phyloP scores from a whole-genome alignment of 2,888 invertebrate species.

The Agrotis clavis region DNA sequence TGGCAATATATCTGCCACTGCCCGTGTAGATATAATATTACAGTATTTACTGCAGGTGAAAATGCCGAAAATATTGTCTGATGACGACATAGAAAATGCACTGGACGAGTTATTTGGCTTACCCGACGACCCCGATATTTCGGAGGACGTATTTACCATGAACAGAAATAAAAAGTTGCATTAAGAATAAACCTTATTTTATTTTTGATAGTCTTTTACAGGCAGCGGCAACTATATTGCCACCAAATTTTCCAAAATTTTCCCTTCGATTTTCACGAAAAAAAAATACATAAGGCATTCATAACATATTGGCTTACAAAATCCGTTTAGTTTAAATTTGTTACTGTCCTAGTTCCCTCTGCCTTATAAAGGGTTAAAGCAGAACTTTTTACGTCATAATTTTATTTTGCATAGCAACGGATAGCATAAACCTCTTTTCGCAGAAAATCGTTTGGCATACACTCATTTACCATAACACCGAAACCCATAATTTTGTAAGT shows the following conservation, averaged over 20 bases:
- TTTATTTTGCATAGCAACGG: no score
- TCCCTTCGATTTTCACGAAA: slow-evolving; percentile 28
- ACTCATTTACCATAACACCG: no score
- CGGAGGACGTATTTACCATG: slow-evolving; percentile 40
- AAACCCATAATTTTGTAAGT: no score
- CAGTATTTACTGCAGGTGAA: slow-evolving; percentile 26
- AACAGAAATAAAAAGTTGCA: slow-evolving; percentile 38
- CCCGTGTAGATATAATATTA: slow-evolving; percentile 29
- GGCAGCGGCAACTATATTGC: slow-evolving; percentile 52
- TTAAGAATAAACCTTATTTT: slow-evolving; percentile 39
- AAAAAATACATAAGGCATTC: slow-evolving; percentile 32
- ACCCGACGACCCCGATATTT: slow-evolving; percentile 34
- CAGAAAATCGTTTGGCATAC: no score
- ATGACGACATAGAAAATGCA: slow-evolving; percentile 35
- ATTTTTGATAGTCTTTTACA: slow-evolving; percentile 29
- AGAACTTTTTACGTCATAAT: no score
- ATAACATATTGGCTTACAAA: slow-evolving; percentile 43
- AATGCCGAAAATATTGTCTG: slow-evolving; percentile 29
- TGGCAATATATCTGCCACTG: slow-evolving; percentile 32
- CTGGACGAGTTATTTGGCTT: slow-evolving; percentile 35
- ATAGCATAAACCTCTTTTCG: no score
- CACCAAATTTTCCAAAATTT: slow-evolving; percentile 46
- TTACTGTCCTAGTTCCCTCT: slow-evolving; percentile 42
- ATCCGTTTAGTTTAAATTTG: slow-evolving; percentile 35
- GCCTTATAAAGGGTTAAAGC: slow-evolving; percentile 38